A percentile compares a stretch with the other conserved stretches of the same genome.
Evolutionary conservation across 2,797 vertebrate species (phyloP).

Genomic region (Hemitrygon akajei): DNA sequence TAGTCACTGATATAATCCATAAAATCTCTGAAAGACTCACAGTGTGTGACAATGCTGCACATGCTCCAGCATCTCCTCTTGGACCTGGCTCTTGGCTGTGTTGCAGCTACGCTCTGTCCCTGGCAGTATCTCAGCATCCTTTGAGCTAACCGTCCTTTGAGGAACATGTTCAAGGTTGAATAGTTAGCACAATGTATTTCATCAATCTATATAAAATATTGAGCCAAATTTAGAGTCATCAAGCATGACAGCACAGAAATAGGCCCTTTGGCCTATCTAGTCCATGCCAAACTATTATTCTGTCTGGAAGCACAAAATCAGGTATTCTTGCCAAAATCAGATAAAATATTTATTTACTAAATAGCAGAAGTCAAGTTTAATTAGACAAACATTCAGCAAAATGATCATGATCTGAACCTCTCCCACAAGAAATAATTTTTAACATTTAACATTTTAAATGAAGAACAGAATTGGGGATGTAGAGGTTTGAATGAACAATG

Average conservation of each 20-base stretch:
- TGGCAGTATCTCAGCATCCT: conserved; percentile 41
- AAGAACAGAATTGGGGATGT: background rate
- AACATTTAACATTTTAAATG: background rate
- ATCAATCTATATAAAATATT: background rate
- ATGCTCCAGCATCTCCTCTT: conserved; percentile 53
- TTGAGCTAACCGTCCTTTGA: conserved; percentile 47
- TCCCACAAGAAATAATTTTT: background rate
- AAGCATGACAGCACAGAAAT: no score
- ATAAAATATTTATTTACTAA: background rate
- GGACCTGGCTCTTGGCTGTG: conserved; percentile 41
- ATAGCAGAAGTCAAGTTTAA: background rate
- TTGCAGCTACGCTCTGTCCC: conserved; percentile 48
- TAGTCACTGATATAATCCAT: background rate
- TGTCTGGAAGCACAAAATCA: background rate
- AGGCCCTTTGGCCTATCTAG: no score
- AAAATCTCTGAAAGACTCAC: conserved; percentile 45
- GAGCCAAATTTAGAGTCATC: background rate
- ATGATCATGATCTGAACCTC: background rate
- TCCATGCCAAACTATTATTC: no score
- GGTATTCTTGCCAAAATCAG: background rate
- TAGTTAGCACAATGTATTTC: background rate
- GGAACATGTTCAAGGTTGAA: conserved; percentile 17
- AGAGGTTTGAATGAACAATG: background rate
- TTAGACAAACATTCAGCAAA: background rate
- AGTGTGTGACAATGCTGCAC: conserved; percentile 48